Conservation (phyloP, 2,888 invertebrate genomes). For the Ophion slaviceki region DNA sequence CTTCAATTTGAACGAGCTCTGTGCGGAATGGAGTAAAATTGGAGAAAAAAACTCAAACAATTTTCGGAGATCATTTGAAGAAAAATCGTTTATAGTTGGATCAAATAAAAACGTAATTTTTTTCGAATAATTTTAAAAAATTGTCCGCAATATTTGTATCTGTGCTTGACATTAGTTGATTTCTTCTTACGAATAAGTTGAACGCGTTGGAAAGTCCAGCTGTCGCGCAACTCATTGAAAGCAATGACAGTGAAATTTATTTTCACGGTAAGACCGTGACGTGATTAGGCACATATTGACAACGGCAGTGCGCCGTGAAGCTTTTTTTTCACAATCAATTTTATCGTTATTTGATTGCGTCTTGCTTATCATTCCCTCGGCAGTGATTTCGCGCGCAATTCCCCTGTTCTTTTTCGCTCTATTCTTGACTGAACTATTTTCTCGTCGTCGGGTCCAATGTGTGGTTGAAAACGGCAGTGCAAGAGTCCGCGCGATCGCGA, state of each 20-base stretch:
- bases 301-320: not conserved
- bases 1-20: not conserved
- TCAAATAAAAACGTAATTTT: not conserved
- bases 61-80: too few relatives aligned
- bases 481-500: slow-evolving; percentile 29
- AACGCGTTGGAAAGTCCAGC: slow-evolving; percentile 25
- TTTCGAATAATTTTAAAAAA: not conserved
- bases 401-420: slow-evolving; percentile 23
- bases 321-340: slow-evolving; percentile 31
- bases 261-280: slow-evolving; percentile 38
- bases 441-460: slow-evolving; percentile 14
- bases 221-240: slow-evolving; percentile 54
- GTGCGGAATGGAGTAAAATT: not conserved
- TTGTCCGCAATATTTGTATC: not conserved
- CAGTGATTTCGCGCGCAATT: slow-evolving; percentile 23
- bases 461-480: slow-evolving; percentile 18
- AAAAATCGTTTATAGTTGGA: not conserved
- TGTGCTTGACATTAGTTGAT: not conserved
- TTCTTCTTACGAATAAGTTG: not conserved
- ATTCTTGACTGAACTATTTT: slow-evolving; percentile 29
- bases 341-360: slow-evolving; percentile 18
- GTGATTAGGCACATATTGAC: slow-evolving; percentile 24
- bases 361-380: not conserved
- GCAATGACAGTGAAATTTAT: slow-evolving; percentile 49
- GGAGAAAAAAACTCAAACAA: not conserved